phyloP scores from a whole-genome alignment of 2,797 vertebrate genomes.

The Microcaecilia unicolor region DNA sequence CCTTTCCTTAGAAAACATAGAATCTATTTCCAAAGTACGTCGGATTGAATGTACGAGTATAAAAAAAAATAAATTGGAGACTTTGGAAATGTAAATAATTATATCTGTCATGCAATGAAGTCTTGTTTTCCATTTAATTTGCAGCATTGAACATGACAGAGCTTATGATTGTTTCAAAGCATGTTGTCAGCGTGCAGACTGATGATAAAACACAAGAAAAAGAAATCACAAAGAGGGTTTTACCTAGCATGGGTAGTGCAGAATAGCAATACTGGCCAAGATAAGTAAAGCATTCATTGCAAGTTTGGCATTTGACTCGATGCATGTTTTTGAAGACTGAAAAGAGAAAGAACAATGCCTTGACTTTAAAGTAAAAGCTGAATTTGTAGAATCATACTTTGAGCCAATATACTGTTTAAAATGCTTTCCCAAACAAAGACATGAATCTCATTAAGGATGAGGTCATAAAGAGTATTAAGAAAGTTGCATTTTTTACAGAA shows the following conservation, averaged over 20 bases:
- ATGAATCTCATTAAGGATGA: background rate
- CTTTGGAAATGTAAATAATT: conserved; percentile 14
- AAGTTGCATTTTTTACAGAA: background rate
- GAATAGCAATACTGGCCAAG: too few relatives aligned
- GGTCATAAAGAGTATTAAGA: background rate
- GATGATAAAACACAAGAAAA: too few relatives aligned
- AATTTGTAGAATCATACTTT: too few relatives aligned
- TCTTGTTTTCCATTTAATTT: conserved; percentile 7
- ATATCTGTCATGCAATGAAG: background rate
- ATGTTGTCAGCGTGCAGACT: too few relatives aligned
- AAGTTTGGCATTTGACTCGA: too few relatives aligned
- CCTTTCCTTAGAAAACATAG: conserved; percentile 29
- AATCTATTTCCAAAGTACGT: conserved; percentile 15
- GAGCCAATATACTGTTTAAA: background rate
- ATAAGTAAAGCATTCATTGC: too few relatives aligned
- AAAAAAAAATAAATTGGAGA: conserved; percentile 23
- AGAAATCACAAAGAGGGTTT: too few relatives aligned
- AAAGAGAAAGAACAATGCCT: too few relatives aligned
- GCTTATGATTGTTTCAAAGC: conserved; percentile 1
- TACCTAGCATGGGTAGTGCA: too few relatives aligned
- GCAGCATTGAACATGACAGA: background rate
- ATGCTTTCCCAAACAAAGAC: conserved; percentile 4
- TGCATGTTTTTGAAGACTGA: too few relatives aligned
- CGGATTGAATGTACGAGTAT: background rate
- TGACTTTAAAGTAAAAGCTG: too few relatives aligned